Evolutionary conservation across 1,140 invertebrate genomes (phyloP), one percentile per base, ranked within the genome.

Genomic region (Drosophila azteca): DNA sequence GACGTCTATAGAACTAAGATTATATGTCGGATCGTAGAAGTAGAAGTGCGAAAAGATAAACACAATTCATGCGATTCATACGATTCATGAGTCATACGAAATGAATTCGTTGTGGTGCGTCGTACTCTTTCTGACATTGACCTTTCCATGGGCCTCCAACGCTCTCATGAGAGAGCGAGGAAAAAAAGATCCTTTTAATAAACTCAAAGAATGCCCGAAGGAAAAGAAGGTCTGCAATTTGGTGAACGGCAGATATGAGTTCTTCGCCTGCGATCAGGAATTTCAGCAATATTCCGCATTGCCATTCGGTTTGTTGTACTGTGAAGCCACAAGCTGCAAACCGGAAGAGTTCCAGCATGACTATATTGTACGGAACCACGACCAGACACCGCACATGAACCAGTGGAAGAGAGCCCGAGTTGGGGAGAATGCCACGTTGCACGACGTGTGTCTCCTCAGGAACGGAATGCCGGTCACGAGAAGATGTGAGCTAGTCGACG

Each of bases 391-490:
- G 0, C 78, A 87, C 13, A 15, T 31, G 7, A 91, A 91, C 50
- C 59, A 49, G 3, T 91, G 90, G 90, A 88, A 90, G 15, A 45
- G 72, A 2, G 67, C 80, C 3, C 44, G 49, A 17, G 52, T 83
- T 15, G 83, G 84, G 2, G 76, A 91, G 43, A 13, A 20, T 3
- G 83, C 74, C 6, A 79, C 67, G 0, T 35, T 90, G 3, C 73
- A 78, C 9, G 80, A 90, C 11, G 50, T 89, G 2, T 91, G 90
- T 5, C 51, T 91, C 2, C 49, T 68, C 0, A 49, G 49, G 0
- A 90, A 89, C 22, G 90, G 90, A 26, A 41, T 91, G 29, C 87
- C 87, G 3, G 65, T 91, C n/a, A 89, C 82, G 1, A 64, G 90
- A 1, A 17, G 49, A 22, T 91, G 90, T 24, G 24, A 46, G 0